Conservation (phyloP, 2,888 invertebrate genomes). For the Drosophila birchii region DNA sequence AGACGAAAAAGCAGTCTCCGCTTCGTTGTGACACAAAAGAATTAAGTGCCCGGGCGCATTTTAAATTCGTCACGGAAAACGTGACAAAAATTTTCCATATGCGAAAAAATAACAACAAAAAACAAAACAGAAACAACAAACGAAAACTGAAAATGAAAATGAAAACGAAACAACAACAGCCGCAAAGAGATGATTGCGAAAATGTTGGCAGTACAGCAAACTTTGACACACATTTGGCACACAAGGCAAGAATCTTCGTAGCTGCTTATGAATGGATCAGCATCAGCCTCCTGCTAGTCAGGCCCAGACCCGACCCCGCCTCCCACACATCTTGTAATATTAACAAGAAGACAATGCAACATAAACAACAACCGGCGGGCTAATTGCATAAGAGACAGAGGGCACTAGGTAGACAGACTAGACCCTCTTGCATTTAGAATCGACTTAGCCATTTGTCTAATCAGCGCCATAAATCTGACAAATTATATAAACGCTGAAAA, state of each 20-base stretch:
- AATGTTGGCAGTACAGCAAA: constrained; percentile 43
- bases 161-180: constrained; percentile 42
- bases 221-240: constrained; percentile 76
- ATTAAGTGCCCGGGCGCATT: constrained; percentile 79
- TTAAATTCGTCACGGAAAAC: constrained; percentile 79
- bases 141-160: constrained; percentile 24
- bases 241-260: constrained; percentile 60
- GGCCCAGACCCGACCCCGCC: constrained; percentile 18
- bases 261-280: constrained; percentile 68
- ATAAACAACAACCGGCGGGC: constrained; percentile 71
- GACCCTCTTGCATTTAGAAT: constrained; percentile 54
- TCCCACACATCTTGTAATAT: constrained; percentile 29
- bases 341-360: constrained; percentile 64
- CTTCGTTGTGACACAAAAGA: constrained; percentile 60
- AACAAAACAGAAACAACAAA: constrained; percentile 30
- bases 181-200: constrained; percentile 69
- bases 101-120: constrained; percentile 47
- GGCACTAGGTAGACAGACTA: constrained; percentile 5
- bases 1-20: constrained; percentile 49
- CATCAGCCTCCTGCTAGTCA: constrained; percentile 3
- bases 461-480: constrained; percentile 73
- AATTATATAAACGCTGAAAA: constrained; percentile 72
- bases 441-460: constrained; percentile 62
- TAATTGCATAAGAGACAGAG: constrained; percentile 66
- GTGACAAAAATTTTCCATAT: constrained; percentile 78